These are phyloP conservation scores for Portunus trituberculatus DNA, from an alignment of 1,140 invertebrate genomes.

Conservation along the genomic window DNA sequence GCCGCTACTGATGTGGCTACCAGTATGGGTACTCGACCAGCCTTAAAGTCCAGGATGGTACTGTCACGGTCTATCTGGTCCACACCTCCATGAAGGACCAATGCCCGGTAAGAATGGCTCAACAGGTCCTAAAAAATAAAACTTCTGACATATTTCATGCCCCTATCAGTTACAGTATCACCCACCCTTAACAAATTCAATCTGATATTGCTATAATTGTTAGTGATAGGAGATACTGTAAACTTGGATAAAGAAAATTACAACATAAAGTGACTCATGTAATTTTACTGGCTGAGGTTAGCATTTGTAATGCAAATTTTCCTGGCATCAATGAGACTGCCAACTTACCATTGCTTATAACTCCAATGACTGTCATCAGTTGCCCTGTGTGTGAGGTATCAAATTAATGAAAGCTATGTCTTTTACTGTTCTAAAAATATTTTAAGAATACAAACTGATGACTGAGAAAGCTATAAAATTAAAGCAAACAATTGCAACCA, in stretches of 20 bases:
- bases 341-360: constrained; percentile 20
- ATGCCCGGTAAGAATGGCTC: constrained; percentile 97
- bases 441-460: constrained; percentile 1
- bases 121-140: constrained; percentile 90
- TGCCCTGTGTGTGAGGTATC: constrained; percentile 7
- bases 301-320: neutral
- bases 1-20: constrained; percentile 80
- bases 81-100: constrained; percentile 99
- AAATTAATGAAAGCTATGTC: neutral
- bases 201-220: neutral
- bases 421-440: neutral
- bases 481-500: too few relatives aligned
- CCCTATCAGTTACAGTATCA: neutral
- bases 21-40: constrained; percentile 88
- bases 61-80: constrained; percentile 99
- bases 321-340: neutral
- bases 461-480: neutral
- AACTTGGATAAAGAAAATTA: neutral
- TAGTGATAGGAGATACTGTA: neutral
- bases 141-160: neutral
- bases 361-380: constrained; percentile 12
- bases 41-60: constrained; percentile 98
- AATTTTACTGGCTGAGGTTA: neutral
- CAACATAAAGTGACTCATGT: neutral
- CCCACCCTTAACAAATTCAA: neutral